phyloP scores from a whole-genome alignment of 1,140 invertebrate species.

The Luehdorfia chinensis region DNA sequence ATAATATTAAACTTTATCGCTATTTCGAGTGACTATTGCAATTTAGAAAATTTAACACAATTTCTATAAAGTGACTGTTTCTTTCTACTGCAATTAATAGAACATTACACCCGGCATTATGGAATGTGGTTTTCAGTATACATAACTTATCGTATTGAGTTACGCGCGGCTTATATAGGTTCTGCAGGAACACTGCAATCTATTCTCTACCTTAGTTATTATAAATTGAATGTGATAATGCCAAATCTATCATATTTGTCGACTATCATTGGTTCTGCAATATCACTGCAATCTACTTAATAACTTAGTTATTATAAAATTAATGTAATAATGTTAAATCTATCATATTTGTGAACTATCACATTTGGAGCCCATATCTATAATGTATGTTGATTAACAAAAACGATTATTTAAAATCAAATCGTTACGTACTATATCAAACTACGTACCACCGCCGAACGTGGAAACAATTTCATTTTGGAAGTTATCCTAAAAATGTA shows the following conservation, averaged over 20 bases:
- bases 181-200: slow-evolving; percentile 5
- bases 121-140: slow-evolving; percentile 18
- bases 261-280: not conserved
- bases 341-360: not conserved
- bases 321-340: not conserved
- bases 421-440: too few relatives aligned
- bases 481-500: too few relatives aligned
- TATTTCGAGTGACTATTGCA: too few relatives aligned
- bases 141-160: slow-evolving; percentile 10
- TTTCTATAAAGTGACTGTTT: too few relatives aligned
- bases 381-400: too few relatives aligned
- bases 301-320: not conserved
- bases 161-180: slow-evolving; percentile 10
- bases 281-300: not conserved
- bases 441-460: too few relatives aligned
- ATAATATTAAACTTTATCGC: too few relatives aligned
- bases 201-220: slow-evolving; percentile 3
- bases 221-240: not conserved
- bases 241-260: not conserved
- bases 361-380: too few relatives aligned
- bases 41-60: too few relatives aligned
- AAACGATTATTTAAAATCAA: too few relatives aligned
- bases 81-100: slow-evolving; percentile 8
- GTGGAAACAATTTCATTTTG: too few relatives aligned
- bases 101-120: slow-evolving; percentile 14